These are phyloP conservation scores for Grallaria varia DNA, from an alignment of 2,113 vertebrate genomes.

Conservation along the genomic window DNA sequence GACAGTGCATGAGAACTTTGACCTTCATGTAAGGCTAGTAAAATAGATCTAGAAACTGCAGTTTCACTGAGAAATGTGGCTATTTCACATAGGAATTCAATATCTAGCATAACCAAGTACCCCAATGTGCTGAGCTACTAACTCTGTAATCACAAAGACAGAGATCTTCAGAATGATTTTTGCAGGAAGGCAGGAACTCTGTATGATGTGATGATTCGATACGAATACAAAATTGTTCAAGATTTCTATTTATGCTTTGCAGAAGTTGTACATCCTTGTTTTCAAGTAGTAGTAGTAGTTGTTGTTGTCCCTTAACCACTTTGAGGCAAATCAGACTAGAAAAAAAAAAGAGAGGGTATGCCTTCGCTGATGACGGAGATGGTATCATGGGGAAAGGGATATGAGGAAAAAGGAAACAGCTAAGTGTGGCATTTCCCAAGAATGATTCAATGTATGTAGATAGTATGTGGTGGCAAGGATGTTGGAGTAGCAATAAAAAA, in stretches of 20 bases:
- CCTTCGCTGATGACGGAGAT: background rate
- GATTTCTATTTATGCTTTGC: background rate
- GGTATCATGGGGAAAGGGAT: background rate
- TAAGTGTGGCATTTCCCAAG: background rate
- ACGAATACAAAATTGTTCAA: background rate
- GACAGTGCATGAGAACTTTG: background rate
- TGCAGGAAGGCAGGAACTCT: background rate
- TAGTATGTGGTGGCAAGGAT: background rate
- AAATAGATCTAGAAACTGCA: background rate
- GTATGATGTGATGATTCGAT: background rate
- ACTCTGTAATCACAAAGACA: background rate
- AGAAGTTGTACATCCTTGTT: background rate
- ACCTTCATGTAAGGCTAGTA: background rate
- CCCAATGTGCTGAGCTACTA: background rate
- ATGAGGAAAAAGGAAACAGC: background rate
- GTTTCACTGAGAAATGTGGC: background rate
- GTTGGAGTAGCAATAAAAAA: background rate
- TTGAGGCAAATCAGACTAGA: background rate
- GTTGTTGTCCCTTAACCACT: background rate
- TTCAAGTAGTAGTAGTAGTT: background rate
- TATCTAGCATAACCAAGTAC: background rate
- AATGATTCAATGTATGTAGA: background rate
- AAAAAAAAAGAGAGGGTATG: background rate
- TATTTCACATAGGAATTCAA: background rate
- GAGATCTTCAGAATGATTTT: background rate